Conservation (phyloP, 2,797 vertebrate genomes). For the Erethizon dorsatum region DNA sequence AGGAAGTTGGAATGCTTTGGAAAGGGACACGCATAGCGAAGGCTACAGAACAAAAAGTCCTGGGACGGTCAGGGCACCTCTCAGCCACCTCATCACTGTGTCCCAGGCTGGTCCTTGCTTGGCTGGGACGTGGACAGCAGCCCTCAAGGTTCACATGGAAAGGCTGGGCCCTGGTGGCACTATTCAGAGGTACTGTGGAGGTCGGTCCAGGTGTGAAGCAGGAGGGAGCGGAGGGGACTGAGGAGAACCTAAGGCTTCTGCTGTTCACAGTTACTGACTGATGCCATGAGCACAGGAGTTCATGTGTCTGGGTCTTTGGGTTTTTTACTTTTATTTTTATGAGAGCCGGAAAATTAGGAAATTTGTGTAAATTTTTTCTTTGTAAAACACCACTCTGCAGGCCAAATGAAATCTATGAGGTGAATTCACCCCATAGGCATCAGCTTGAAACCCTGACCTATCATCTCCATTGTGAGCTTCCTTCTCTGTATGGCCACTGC, state of each 20-base stretch:
- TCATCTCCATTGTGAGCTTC: neutral
- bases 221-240: neutral
- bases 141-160: neutral
- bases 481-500: neutral
- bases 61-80: neutral
- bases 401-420: neutral
- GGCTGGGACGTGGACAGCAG: neutral
- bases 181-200: neutral
- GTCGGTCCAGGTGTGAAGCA: neutral
- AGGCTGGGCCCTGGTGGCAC: neutral
- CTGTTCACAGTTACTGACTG: neutral
- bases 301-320: neutral
- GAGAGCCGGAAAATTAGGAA: neutral
- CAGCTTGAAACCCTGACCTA: neutral
- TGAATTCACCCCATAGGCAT: neutral
- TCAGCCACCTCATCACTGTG: neutral
- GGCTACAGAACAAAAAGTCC: neutral
- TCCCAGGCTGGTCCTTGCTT: neutral
- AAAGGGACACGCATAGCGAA: neutral
- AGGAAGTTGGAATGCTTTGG: neutral
- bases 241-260: neutral
- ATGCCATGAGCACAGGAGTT: neutral
- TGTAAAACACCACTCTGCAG: neutral
- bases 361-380: neutral
- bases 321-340: neutral